Percentiles rank a stretch among this genome's conserved stretches.
Conservation (phyloP, 1,140 invertebrate species). For the Calosoma granatense region DNA sequence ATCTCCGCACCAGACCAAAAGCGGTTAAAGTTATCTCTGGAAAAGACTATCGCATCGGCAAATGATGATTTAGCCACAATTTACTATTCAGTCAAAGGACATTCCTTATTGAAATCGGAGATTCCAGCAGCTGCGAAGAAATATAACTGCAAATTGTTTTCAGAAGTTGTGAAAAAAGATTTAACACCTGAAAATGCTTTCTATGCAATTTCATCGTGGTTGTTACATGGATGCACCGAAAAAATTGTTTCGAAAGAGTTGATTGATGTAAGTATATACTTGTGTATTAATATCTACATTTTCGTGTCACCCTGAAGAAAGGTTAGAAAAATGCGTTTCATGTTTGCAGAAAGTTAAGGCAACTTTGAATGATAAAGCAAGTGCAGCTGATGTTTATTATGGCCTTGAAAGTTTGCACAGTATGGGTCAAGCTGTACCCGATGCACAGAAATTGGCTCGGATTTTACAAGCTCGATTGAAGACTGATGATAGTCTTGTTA, state of each 20-base stretch:
- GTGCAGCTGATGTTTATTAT: conserved; percentile 25
- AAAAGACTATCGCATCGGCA: not conserved
- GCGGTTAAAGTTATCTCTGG: not conserved
- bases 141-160: conserved; percentile 21
- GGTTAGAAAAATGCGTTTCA: not conserved
- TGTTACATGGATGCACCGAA: conserved; percentile 22
- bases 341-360: conserved; percentile 24
- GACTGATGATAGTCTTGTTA: conserved; percentile 27
- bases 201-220: conserved; percentile 23
- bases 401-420: conserved; percentile 25
- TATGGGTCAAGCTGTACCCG: conserved; percentile 22
- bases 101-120: conserved; percentile 21
- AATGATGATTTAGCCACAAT: conserved; percentile 20
- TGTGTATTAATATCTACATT: conserved; percentile 8
- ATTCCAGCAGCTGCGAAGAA: conserved; percentile 18
- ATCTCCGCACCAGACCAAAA: not conserved
- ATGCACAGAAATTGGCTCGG: conserved; percentile 25
- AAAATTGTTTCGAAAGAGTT: conserved; percentile 24
- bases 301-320: not conserved
- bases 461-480: conserved; percentile 27
- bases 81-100: conserved; percentile 25
- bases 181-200: conserved; percentile 21
- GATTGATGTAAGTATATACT: conserved; percentile 24
- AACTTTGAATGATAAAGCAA: conserved; percentile 23
- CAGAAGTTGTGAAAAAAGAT: conserved; percentile 19